Evolutionary conservation across 2,113 vertebrate species (phyloP).

Genomic region (Chloropsis hardwickii): DNA sequence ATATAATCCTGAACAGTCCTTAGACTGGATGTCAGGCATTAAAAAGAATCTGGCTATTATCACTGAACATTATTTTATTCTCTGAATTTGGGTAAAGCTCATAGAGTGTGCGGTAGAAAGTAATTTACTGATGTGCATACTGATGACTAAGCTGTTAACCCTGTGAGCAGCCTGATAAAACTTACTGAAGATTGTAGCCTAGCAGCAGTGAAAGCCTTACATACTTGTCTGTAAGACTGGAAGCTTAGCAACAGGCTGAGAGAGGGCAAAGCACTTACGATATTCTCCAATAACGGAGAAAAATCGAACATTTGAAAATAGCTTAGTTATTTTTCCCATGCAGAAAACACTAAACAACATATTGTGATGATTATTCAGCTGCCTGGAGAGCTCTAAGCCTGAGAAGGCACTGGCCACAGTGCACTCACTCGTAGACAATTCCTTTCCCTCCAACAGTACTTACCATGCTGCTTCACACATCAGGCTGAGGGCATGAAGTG

Average conservation of each 20-base stretch:
- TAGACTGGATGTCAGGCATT: neutral
- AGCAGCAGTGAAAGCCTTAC: neutral
- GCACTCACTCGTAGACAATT: neutral
- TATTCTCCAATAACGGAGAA: neutral
- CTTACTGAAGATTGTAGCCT: neutral
- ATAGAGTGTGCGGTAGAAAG: fast-evolving
- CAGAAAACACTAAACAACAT: neutral
- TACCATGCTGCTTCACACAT: neutral
- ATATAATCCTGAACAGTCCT: neutral
- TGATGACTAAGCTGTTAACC: neutral
- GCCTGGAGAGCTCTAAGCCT: neutral
- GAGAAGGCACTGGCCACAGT: fast-evolving
- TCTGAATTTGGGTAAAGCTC: neutral
- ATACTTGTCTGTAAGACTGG: neutral
- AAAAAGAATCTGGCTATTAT: neutral
- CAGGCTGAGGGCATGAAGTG: fast-evolving
- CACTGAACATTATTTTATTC: neutral
- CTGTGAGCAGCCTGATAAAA: neutral
- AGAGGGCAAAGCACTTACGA: neutral
- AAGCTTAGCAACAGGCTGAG: neutral
- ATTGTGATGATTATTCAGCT: neutral
- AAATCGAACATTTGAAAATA: neutral
- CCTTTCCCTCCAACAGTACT: neutral
- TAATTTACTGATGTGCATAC: neutral
- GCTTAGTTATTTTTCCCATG: neutral